These are phyloP conservation scores for Anhinga anhinga DNA, from an alignment of 2,113 vertebrate species.

Conservation along the genomic window DNA sequence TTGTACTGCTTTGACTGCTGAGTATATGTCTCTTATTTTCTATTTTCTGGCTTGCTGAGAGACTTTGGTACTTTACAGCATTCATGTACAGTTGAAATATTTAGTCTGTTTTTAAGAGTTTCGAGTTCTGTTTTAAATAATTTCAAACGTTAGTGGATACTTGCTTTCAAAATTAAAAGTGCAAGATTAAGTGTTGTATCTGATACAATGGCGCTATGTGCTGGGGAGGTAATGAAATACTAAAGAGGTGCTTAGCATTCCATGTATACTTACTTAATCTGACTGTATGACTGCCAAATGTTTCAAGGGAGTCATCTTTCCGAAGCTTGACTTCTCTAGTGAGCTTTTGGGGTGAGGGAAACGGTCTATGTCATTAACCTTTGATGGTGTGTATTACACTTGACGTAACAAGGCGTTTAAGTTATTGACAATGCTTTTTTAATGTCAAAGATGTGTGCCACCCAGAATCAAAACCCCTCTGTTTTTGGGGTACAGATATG, in stretches of 20 bases:
- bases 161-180: not conserved
- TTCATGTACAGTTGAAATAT: not conserved
- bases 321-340: not conserved
- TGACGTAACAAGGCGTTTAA: not conserved
- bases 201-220: not conserved
- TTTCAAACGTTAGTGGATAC: not conserved
- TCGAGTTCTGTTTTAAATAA: slow-evolving; percentile 1
- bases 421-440: not conserved
- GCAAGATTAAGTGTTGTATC: not conserved
- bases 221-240: not conserved
- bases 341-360: not conserved
- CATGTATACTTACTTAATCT: not conserved
- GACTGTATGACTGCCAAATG: not conserved
- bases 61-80: not conserved
- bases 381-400: not conserved
- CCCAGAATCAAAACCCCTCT: not conserved
- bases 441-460: not conserved
- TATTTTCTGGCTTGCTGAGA: not conserved
- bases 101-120: not conserved
- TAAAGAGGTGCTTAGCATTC: slow-evolving; percentile 33
- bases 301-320: slow-evolving; percentile 20
- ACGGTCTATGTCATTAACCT: not conserved
- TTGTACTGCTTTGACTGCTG: not conserved
- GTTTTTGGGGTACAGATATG: not conserved
- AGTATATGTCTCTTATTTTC: not conserved